These are phyloP conservation scores for Germaria angustata DNA, from an alignment of 2,888 invertebrate genomes.

Conservation along the genomic window DNA sequence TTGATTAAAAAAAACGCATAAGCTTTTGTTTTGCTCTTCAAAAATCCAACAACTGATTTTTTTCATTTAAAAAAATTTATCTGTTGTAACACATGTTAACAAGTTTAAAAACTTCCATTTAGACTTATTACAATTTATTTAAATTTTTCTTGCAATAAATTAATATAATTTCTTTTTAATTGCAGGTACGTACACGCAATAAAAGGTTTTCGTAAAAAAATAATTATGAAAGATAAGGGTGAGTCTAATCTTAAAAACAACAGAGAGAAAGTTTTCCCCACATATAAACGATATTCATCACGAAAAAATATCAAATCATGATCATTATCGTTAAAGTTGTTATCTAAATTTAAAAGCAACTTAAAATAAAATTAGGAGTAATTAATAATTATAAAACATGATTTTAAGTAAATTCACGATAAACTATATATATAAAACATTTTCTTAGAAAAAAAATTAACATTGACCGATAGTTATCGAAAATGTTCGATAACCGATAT, in stretches of 20 bases:
- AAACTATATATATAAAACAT: too few species aligned
- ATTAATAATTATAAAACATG: too few species aligned
- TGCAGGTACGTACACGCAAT: slow-evolving; percentile 50
- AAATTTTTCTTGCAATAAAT: neutral
- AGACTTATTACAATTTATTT: slow-evolving; percentile 27
- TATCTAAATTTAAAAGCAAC: too few species aligned
- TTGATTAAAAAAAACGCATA: slow-evolving; percentile 47
- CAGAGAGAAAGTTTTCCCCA: neutral
- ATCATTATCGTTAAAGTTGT: too few species aligned
- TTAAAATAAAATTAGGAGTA: too few species aligned
- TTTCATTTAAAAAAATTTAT: neutral
- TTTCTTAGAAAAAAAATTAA: neutral
- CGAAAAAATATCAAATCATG: too few species aligned
- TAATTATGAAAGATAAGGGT: neutral
- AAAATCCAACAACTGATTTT: neutral
- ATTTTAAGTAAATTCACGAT: too few species aligned
- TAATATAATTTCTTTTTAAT: slow-evolving; percentile 58
- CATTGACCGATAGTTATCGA: neutral
- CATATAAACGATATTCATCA: too few species aligned
- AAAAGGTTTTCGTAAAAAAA: neutral
- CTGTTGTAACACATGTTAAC: neutral
- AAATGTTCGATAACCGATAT: too few species aligned
- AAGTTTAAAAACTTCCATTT: neutral
- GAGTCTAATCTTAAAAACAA: too few species aligned
- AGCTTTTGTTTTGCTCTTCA: neutral